Base-by-base conservation (phyloP, 2,113 vertebrate species). In the Pseudonaja textilis region DNA sequence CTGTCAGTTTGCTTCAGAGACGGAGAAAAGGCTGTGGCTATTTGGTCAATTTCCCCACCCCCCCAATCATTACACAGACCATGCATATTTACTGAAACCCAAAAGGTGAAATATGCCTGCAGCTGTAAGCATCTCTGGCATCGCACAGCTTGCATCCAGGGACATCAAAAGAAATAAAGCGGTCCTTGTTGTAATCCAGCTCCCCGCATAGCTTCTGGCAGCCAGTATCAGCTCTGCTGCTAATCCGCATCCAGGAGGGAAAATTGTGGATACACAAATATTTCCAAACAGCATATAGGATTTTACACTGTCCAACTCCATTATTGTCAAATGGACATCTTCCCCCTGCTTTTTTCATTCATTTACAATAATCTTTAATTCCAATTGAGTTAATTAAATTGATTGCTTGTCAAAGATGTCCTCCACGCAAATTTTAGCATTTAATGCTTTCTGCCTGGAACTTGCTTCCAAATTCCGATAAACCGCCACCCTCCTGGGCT, bases 391-490 rank as follows among this genome's bases (percentile, higher is more conserved):
- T 93, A 93, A 0, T 16, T 96, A 93, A 18, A 42, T 0, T 92
- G 93, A 95, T 92, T 95, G 97, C 96, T 94, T 94, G 95, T 97
- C 94, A 95, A 93, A 45, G 87, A 81, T 93, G 93, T 96, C 90
- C 47, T 25, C 87, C 89, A 0, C 89, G 91, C 93, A 92, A 90
- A 74, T 86, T 91, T 39, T 95, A 45, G 74, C 26, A 57, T 85
- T 47, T 45, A 26, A 86, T 29, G 95, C 6, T 50, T 59, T 89
- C 7, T 18, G 45, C 56, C 42, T 52, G 39, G 9, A 56, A 47
- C 39, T 47, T 23, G 4, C 81, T 39, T 34, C 52, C 16, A 55
- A 74, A 81, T 29, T 54, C 54, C 8, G 1, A 29, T 26, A 7
- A 8, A 8, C 55, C 56, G 23, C 69, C 34, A 16, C 50, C 45